Conservation (phyloP, 2,888 invertebrate genomes). For the Abscondita cerata region DNA sequence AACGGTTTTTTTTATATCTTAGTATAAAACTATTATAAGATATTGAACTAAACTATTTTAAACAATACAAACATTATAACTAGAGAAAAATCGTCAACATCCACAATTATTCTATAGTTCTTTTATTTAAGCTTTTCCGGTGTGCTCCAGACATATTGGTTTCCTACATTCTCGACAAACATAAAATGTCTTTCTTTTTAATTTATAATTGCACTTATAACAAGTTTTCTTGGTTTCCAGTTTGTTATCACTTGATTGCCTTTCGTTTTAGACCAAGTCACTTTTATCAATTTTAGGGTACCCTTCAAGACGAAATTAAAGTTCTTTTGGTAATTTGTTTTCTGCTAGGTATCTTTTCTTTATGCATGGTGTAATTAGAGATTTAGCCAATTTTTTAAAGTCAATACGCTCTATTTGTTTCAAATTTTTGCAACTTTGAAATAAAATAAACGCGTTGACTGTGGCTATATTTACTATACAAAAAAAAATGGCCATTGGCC, state of each 20-base stretch:
- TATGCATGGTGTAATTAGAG: neutral
- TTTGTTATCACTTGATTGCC: neutral
- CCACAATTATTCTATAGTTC: too few relatives aligned
- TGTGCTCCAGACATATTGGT: slow-evolving; percentile 10
- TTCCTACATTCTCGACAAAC: slow-evolving; percentile 6
- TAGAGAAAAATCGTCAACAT: too few relatives aligned
- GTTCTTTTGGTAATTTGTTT: neutral
- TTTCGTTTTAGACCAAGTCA: neutral
- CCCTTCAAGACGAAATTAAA: neutral
- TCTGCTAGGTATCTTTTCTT: neutral
- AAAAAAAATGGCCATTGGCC: neutral
- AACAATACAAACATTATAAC: too few relatives aligned
- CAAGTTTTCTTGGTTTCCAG: neutral
- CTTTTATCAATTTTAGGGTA: neutral
- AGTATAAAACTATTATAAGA: too few relatives aligned
- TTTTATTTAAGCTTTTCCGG: too few relatives aligned
- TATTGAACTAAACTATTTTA: too few relatives aligned
- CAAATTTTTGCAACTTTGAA: neutral
- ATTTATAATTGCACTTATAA: neutral
- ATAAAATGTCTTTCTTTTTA: slow-evolving; percentile 11
- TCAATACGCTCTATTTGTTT: neutral
- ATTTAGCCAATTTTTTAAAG: slow-evolving; percentile 4
- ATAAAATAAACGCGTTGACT: slow-evolving; percentile 6
- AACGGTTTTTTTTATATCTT: too few relatives aligned
- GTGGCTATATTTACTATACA: neutral